Evolutionary conservation across 2,888 invertebrate genomes (phyloP).

Genomic region (Sycophila texana): DNA sequence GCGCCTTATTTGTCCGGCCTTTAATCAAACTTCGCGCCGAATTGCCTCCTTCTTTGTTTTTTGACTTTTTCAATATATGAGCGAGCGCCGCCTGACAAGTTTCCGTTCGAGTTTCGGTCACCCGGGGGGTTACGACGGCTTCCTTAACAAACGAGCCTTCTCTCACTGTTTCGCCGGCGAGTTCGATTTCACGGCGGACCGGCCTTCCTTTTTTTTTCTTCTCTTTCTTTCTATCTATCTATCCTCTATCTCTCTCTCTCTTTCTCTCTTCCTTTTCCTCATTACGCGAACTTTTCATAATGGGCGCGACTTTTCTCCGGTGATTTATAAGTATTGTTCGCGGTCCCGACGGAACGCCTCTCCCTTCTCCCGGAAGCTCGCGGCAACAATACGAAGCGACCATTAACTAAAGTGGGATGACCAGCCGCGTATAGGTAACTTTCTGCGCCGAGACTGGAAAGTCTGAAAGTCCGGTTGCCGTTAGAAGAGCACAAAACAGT

Average conservation of each 20-base stretch:
- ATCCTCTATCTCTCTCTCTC: slow-evolving; percentile 5
- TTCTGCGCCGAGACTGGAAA: no score
- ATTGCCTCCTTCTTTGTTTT: background rate
- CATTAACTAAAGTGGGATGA: slow-evolving; percentile 34
- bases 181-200: slow-evolving; percentile 12
- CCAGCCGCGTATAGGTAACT: slow-evolving; percentile 1
- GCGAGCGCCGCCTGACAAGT: slow-evolving; percentile 11
- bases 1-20: background rate
- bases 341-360: background rate
- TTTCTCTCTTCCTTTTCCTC: no score
- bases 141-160: slow-evolving; percentile 24
- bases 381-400: slow-evolving; percentile 20
- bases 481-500: no score
- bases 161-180: slow-evolving; percentile 22
- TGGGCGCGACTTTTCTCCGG: background rate
- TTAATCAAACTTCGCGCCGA: slow-evolving; percentile 31
- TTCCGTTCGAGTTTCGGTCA: background rate
- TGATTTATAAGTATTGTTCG: slow-evolving; percentile 41
- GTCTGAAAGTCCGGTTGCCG: no score
- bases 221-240: no score
- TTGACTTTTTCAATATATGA: slow-evolving; percentile 23
- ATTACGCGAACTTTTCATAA: slow-evolving; percentile 38
- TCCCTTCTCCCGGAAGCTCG: no score
- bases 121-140: no score
- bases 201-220: no score